Evolutionary conservation across 2,888 invertebrate species (phyloP), one percentile per base, ranked within the genome.

Genomic region (Nomada fucata): DNA sequence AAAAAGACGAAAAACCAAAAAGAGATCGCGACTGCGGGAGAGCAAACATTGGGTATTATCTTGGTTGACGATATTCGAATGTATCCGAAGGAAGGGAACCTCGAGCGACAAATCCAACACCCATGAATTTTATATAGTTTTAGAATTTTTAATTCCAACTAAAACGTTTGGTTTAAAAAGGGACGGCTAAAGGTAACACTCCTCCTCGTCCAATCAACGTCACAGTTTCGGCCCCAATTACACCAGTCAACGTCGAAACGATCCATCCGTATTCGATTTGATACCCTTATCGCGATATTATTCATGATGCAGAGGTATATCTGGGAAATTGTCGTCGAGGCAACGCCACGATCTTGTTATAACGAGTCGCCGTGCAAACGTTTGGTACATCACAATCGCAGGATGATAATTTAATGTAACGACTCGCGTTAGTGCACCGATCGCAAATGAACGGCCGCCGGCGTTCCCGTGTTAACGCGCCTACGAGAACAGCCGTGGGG

Each of bases 351-450:
- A 88, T 87, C 85, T 76, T 83, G 85, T 81, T 81, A 84, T 84
- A 88, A 87, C 88, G 88, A 87, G 87, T 88, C 77, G 67, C 80
- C 77, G 87, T 88, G 85, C 88, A 85, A 88, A 88, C 87, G 73
- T 78, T 64, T 78, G 87, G 83, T 79, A 88, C 89, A 88, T 88
- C 87, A 84, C 83, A 88, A 88, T 88, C 88, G 86, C 81, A 67
- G 81, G 89, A 91, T 90, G 90, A 91, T 91, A 92, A 92, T 91
- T 92, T 91, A 91, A 92, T 91, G 92, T 89, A 89, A 89, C 87
- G 86, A 82, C 82, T 88, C 83, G 89, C 83, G 82, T 84, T 79
- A 80, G 81, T 75, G 84, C 84, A 85, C 86, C 88, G 89, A 90
- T 88, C 82, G 89, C 85, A 89, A 91, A 90, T 87, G 87, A 88